phyloP scores from a whole-genome alignment of 2,797 vertebrate genomes.

The Sebastiscus tertius region DNA sequence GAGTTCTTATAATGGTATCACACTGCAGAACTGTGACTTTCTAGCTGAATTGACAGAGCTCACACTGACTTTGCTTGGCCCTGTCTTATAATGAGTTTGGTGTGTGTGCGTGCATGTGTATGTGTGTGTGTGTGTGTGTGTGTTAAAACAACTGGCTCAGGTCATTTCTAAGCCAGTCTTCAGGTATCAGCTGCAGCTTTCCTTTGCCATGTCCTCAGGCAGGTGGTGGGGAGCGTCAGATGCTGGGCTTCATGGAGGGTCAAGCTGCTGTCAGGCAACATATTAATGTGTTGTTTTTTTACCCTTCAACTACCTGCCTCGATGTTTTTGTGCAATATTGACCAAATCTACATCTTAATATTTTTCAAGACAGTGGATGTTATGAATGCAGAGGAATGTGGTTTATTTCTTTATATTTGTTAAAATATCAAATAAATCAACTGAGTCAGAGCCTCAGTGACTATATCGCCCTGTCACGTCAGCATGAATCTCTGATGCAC shows the following conservation, averaged over 20 bases:
- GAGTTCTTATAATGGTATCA: background rate
- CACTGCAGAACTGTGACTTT: constrained; percentile 26
- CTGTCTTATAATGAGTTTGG: background rate
- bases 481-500: background rate
- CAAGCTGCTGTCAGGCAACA: constrained; percentile 4
- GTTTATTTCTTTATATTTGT: background rate
- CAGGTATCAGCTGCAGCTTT: background rate
- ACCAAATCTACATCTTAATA: background rate
- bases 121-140: background rate
- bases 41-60: constrained; percentile 9
- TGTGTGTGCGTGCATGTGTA: background rate
- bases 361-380: background rate
- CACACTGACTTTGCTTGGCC: background rate
- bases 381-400: background rate
- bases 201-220: background rate
- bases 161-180: constrained; percentile 40
- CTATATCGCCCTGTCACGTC: background rate
- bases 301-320: background rate
- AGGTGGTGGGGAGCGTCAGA: constrained; percentile 14
- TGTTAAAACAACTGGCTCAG: background rate
- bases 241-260: constrained; percentile 18
- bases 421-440: background rate
- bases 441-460: background rate
- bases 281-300: background rate
- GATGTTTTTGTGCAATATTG: background rate